A percentile compares a stretch with the other conserved stretches of the same genome.
These are phyloP conservation scores for Kryptolebias ocellatus DNA, from an alignment of 2,797 vertebrate genomes.

Conservation along the genomic window DNA sequence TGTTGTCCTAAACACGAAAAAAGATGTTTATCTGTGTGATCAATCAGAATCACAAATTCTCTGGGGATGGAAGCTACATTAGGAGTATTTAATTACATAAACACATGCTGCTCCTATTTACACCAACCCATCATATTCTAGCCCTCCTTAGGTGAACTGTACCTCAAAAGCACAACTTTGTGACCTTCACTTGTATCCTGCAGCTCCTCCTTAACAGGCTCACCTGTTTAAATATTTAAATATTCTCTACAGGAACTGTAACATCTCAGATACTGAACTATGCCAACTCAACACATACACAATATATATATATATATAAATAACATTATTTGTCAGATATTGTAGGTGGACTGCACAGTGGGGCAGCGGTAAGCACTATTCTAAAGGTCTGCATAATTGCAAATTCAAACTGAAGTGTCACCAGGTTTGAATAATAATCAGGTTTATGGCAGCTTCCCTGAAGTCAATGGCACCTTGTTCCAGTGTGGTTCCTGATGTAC, in stretches of 20 bases:
- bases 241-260: conserved; percentile 3
- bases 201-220: conserved; percentile 8
- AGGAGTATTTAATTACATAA: conserved; percentile 62
- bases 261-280: conserved; percentile 7
- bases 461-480: no score
- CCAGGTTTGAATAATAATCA: no score
- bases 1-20: conserved; percentile 29
- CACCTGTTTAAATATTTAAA: conserved; percentile 11
- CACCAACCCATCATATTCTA: conserved; percentile 4
- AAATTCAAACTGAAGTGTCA: no score
- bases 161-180: conserved; percentile 22
- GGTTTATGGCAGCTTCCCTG: no score
- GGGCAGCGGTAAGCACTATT: no score
- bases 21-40: conserved; percentile 10
- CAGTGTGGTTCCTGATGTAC: no score
- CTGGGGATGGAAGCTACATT: conserved; percentile 10
- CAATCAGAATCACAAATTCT: conserved; percentile 18
- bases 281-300: conserved; percentile 19
- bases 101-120: conserved; percentile 15
- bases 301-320: neutral
- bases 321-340: no score
- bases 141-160: conserved; percentile 24
- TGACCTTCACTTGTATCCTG: conserved; percentile 52
- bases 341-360: no score
- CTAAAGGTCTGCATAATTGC: no score